A percentile compares a stretch with the other conserved stretches of the same genome.
These are phyloP conservation scores for Ammodytes dubius DNA, from an alignment of 2,113 vertebrate genomes.

Conservation along the genomic window DNA sequence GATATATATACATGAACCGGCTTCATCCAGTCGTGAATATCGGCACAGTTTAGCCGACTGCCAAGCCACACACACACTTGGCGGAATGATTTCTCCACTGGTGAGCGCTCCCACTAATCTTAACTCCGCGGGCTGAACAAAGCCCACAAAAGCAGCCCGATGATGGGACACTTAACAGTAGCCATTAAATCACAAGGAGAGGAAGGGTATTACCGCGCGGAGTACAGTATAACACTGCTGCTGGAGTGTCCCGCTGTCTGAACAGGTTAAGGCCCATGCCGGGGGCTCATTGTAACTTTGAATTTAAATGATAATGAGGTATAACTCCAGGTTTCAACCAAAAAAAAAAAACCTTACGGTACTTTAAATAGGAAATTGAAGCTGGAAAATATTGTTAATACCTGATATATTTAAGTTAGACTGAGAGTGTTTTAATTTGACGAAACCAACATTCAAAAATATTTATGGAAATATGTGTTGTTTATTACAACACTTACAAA, in stretches of 20 bases:
- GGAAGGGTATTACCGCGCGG: slow-evolving; percentile 33
- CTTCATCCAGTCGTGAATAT: slow-evolving; percentile 20
- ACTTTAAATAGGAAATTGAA: not conserved
- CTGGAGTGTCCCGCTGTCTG: slow-evolving; percentile 32
- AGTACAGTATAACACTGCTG: slow-evolving; percentile 25
- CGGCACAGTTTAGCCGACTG: slow-evolving; percentile 10
- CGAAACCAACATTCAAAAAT: not conserved
- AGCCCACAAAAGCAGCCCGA: slow-evolving; percentile 44
- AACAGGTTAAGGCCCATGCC: slow-evolving; percentile 48
- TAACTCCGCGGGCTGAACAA: slow-evolving; percentile 36
- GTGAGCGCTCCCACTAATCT: slow-evolving; percentile 51
- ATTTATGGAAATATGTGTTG: too few species aligned
- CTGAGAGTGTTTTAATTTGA: too few species aligned
- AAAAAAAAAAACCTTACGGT: not conserved
- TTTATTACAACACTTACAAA: not conserved
- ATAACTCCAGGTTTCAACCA: slow-evolving; percentile 12
- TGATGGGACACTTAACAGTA: slow-evolving; percentile 54
- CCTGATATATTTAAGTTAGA: too few species aligned
- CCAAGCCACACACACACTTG: slow-evolving; percentile 10
- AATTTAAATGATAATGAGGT: slow-evolving; percentile 59
- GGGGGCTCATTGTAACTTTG: slow-evolving; percentile 47
- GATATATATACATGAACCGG: not conserved
- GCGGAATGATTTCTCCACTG: slow-evolving; percentile 29
- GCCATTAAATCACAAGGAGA: slow-evolving; percentile 58
- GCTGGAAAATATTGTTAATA: not conserved